These are phyloP conservation scores for Tinamus major DNA, from an alignment of 2,797 vertebrate species.

Conservation along the genomic window DNA sequence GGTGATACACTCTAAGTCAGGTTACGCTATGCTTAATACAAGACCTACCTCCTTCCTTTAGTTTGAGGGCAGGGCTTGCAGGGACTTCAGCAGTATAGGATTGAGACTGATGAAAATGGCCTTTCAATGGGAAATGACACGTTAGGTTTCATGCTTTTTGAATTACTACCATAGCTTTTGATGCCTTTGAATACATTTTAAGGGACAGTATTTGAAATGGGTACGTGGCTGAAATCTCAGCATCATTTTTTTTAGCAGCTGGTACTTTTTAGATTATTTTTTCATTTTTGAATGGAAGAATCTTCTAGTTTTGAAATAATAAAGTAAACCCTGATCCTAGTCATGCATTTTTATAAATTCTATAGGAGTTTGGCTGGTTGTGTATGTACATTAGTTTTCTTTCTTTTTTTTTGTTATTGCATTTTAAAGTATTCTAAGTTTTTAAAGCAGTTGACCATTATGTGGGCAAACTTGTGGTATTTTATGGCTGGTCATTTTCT, in stretches of 20 bases:
- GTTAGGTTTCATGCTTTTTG: not conserved
- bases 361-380: not conserved
- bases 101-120: not conserved
- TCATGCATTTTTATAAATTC: not conserved
- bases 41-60: not conserved
- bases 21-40: not conserved
- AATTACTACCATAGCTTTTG: conserved; percentile 6
- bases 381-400: not conserved
- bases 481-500: not conserved
- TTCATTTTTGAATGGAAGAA: fast-evolving
- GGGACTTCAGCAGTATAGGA: not conserved
- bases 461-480: not conserved
- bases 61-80: not conserved
- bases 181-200: not conserved
- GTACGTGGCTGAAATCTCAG: conserved; percentile 20
- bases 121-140: not conserved
- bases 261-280: not conserved
- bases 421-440: not conserved
- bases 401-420: not conserved
- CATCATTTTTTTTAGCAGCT: not conserved
- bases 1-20: not conserved
- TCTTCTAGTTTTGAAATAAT: not conserved
- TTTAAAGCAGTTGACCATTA: not conserved
- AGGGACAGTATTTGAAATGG: not conserved
- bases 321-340: not conserved